Evolutionary conservation across 2,113 vertebrate genomes (phyloP).

Genomic region (Aix galericulata): DNA sequence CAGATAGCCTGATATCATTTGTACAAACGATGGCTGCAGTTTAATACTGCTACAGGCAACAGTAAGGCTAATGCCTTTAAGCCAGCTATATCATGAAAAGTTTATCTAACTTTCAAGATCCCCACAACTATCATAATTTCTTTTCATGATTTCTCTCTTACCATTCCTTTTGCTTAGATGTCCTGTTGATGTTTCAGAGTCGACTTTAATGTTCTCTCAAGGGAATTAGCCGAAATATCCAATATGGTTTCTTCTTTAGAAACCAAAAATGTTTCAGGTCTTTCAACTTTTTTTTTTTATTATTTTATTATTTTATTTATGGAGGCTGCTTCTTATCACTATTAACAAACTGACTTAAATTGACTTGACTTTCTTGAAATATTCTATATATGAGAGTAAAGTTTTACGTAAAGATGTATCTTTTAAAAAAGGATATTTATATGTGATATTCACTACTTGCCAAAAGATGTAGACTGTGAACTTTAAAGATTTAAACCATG

Average conservation of each 20-base stretch:
- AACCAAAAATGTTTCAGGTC: constrained; percentile 38
- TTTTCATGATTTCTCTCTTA: constrained; percentile 3
- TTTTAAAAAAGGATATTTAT: constrained; percentile 30
- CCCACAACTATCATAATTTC: background rate
- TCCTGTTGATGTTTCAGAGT: constrained; percentile 15
- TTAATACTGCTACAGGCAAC: background rate
- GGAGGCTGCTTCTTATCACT: constrained; percentile 62
- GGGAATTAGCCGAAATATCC: constrained; percentile 56
- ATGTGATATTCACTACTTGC: constrained; percentile 8
- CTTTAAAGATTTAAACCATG: background rate
- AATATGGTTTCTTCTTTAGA: constrained; percentile 44
- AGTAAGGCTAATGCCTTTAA: background rate
- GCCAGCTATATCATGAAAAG: constrained; percentile 13
- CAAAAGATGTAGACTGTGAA: constrained; percentile 32
- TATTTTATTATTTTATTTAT: constrained; percentile 1
- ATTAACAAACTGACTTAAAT: constrained; percentile 49
- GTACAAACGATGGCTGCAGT: background rate
- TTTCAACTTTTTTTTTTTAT: background rate
- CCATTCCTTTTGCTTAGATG: constrained; percentile 19
- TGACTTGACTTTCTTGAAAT: constrained; percentile 33
- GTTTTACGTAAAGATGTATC: constrained; percentile 49
- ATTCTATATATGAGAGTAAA: constrained; percentile 38
- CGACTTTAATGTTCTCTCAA: constrained; percentile 46
- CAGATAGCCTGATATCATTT: background rate
- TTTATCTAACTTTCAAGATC: constrained; percentile 35